Conservation (phyloP, 2,888 invertebrate genomes). For the Melipona bicolor region DNA sequence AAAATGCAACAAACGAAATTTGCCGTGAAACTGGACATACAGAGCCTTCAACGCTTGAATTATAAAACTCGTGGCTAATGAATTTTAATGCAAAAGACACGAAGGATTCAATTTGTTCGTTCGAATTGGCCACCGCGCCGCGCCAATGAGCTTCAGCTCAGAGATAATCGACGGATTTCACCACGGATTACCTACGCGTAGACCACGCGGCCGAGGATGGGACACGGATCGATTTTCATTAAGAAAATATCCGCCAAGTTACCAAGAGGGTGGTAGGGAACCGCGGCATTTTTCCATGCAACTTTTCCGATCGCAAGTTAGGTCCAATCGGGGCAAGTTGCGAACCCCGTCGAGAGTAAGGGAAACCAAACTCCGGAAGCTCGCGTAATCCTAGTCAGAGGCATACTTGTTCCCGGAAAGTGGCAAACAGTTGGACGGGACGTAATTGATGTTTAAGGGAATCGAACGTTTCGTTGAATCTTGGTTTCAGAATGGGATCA, state of each 20-base stretch:
- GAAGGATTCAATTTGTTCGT: no score
- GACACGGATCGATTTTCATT: slow-evolving; percentile 52
- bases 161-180: not conserved
- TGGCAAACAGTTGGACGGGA: slow-evolving; percentile 28
- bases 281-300: slow-evolving; percentile 5
- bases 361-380: slow-evolving; percentile 34
- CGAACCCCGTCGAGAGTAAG: not conserved
- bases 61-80: no score
- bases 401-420: slow-evolving; percentile 16
- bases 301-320: slow-evolving; percentile 45
- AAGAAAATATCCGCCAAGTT: slow-evolving; percentile 41
- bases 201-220: not conserved
- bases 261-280: not conserved
- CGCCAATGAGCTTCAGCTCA: not conserved
- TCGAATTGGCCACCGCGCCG: no score
- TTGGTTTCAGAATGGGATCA: not conserved
- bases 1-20: no score
- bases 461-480: not conserved
- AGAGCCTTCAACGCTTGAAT: no score
- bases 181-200: not conserved
- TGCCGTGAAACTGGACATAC: no score
- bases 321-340: slow-evolving; percentile 30
- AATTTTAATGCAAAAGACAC: no score
- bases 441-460: slow-evolving; percentile 29
- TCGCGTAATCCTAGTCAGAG: slow-evolving; percentile 35